phyloP scores from a whole-genome alignment of 1,140 invertebrate species.

The Heliconius melpomene region DNA sequence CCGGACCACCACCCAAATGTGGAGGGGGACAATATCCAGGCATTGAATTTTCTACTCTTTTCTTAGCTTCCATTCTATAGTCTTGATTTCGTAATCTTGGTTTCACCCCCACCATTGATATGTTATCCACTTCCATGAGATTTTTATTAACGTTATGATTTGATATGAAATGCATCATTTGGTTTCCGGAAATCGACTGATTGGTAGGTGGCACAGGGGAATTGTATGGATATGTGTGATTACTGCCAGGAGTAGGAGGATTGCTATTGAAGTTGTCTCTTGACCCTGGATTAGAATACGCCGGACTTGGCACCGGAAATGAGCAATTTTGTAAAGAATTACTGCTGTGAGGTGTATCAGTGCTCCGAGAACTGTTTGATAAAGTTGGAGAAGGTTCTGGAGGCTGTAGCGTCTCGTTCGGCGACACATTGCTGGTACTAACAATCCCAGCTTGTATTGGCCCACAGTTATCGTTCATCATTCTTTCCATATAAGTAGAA shows the following conservation, averaged over 20 bases:
- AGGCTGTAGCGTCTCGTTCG: constrained; percentile 80
- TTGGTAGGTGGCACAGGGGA: constrained; percentile 65
- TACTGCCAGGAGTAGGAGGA: constrained; percentile 67
- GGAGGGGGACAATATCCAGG: constrained; percentile 77
- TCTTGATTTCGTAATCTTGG: constrained; percentile 61
- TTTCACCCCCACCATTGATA: constrained; percentile 76
- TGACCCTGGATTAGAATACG: constrained; percentile 69
- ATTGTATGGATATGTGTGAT: constrained; percentile 66
- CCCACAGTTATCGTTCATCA: constrained; percentile 81
- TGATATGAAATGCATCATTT: constrained; percentile 78
- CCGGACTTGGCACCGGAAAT: constrained; percentile 72
- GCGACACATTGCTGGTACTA: constrained; percentile 88
- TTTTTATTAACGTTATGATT: constrained; percentile 77
- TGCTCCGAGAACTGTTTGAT: constrained; percentile 73
- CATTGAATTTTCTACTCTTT: constrained; percentile 67
- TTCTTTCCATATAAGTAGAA: constrained; percentile 85
- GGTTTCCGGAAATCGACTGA: constrained; percentile 62
- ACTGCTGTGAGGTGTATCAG: constrained; percentile 74
- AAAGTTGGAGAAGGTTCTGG: constrained; percentile 80
- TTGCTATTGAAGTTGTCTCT: constrained; percentile 73
- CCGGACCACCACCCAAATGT: constrained; percentile 64
- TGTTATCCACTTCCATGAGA: constrained; percentile 78
- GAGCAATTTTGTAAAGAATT: constrained; percentile 65
- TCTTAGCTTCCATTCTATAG: constrained; percentile 56
- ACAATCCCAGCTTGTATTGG: constrained; percentile 89